phyloP scores from a whole-genome alignment of 2,888 invertebrate genomes.

The Polyommatus iphigenia region DNA sequence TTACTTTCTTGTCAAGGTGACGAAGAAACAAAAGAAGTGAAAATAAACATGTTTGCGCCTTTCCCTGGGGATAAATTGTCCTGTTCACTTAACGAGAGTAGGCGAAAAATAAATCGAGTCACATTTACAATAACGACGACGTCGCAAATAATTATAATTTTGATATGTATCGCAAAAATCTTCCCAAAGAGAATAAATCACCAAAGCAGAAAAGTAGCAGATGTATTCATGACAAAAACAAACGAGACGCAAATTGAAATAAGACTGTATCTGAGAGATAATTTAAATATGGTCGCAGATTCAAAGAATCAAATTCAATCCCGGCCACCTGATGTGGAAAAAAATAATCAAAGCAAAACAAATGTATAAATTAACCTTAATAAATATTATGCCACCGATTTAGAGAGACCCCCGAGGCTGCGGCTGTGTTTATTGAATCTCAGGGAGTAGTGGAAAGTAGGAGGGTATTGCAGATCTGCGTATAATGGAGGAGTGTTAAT shows the following conservation, averaged over 20 bases:
- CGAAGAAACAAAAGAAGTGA: conserved; percentile 32
- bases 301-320: conserved; percentile 35
- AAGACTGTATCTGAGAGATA: conserved; percentile 8
- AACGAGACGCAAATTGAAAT: conserved; percentile 11
- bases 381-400: conserved; percentile 50
- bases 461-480: conserved; percentile 54
- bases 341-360: conserved; percentile 45
- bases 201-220: conserved; percentile 17
- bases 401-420: conserved; percentile 46
- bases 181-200: not conserved
- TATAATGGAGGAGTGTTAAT: conserved; percentile 58
- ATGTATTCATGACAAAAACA: conserved; percentile 10
- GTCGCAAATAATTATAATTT: not conserved
- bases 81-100: not conserved
- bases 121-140: not conserved
- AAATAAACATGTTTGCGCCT: conserved; percentile 25
- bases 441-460: conserved; percentile 51
- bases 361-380: conserved; percentile 48
- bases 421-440: conserved; percentile 38
- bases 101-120: not conserved
- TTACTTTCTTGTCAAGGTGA: conserved; percentile 46
- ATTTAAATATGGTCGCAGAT: conserved; percentile 11
- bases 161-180: not conserved
- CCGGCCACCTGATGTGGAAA: conserved; percentile 62
- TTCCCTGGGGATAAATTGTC: not conserved